Evolutionary conservation across 2,113 vertebrate genomes (phyloP), one percentile per base, ranked within the genome.

Genomic region (Albula goreensis): DNA sequence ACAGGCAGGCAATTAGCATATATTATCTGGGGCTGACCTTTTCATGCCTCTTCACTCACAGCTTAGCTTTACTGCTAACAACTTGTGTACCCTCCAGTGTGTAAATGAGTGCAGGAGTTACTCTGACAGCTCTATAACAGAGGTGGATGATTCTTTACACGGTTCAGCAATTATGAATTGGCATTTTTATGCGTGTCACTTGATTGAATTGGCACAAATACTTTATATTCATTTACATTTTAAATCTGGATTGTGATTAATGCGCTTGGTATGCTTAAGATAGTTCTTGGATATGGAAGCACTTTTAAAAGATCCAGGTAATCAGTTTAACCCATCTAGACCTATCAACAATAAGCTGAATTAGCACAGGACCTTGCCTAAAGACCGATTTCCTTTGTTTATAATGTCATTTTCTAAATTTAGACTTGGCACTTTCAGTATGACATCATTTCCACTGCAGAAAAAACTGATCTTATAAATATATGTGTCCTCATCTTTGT

Each of bases 1-100:
- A 89, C 49, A 84, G 66, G 85, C 92, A 85, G 80, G 78, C 84
- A 88, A 92, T 95, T 95, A 94, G 91, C 94, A 94, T 95, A 90
- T 88, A 93, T 94, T 90, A 91, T 90, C 89, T 88, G 89, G 81
- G 85, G 88, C 83, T 91, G 92, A 91, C 85, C 90, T 89, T 87
- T 53, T 78, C 87, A 80, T 81, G 86, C 87, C 89, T 89, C 87
- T 92, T 87, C 87, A 19, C 86, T 83, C 50, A 87, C 19, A 10
- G 11, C 83, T 50, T 25, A 56, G 51, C 85, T 88, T 83, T 78
- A 50, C 56, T 82, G 81, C 80, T 50, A 86, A 50, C 51, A 57
- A 52, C 41, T 81, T 63, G 78, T 83, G 50, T 53, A 74, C 0
- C 77, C 53, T 81, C 9, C 50, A 19, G 51, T 31, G 12, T 87